Conservation (phyloP, 2,888 invertebrate species). For the Leptinotarsa juncta region DNA sequence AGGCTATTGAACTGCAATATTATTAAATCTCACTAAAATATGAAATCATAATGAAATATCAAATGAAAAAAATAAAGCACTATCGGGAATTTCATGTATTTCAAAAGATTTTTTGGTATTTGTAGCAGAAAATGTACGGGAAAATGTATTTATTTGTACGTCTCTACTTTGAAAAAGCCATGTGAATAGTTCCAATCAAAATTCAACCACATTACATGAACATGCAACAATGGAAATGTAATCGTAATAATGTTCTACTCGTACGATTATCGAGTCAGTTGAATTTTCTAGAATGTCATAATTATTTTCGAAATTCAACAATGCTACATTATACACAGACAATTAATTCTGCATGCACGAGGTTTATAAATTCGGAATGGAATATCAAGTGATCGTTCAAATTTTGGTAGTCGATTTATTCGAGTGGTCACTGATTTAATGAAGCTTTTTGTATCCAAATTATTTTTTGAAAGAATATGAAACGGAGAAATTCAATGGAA, state of each 20-base stretch:
- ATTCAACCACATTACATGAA: neutral
- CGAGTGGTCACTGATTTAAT: neutral
- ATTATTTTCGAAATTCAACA: slow-evolving; percentile 3
- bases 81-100: too few relatives aligned
- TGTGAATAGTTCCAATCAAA: neutral
- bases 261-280: slow-evolving; percentile 1
- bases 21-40: too few relatives aligned
- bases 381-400: neutral
- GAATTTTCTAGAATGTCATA: slow-evolving; percentile 1
- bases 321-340: slow-evolving; percentile 1
- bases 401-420: neutral
- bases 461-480: too few relatives aligned
- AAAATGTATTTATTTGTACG: neutral
- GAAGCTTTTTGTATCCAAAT: neutral
- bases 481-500: too few relatives aligned
- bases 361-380: neutral
- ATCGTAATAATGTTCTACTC: slow-evolving; percentile 10
- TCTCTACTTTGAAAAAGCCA: neutral
- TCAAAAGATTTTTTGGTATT: too few relatives aligned
- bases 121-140: too few relatives aligned
- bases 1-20: too few relatives aligned
- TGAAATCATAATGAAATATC: too few relatives aligned
- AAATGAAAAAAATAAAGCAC: too few relatives aligned
- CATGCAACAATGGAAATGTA: slow-evolving; percentile 7
- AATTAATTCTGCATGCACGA: slow-evolving; percentile 11